Base-by-base conservation (phyloP, 2,888 invertebrate genomes). In the Scelioninae gen. 2 region DNA sequence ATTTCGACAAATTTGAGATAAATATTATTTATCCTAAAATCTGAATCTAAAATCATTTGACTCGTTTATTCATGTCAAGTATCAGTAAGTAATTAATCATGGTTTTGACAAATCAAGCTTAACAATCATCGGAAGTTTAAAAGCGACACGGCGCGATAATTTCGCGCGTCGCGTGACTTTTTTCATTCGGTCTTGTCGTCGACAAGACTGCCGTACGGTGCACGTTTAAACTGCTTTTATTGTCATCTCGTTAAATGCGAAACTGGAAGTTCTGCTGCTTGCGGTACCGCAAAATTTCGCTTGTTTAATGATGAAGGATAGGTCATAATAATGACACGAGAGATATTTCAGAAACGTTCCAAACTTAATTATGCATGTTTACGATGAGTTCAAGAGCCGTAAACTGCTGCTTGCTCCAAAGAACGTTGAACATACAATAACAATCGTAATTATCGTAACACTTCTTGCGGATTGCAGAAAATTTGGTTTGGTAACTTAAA, bases 221-320 rank as follows among this genome's bases (percentile, higher is more conserved):
- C 46, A 43, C 41, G 55, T 67, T 72, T 58, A 58, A 73, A 70
- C 60, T 68, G 63, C 65, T 75, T 73, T 76, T 55, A 72, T 74
- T 76, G 73, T 76, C 73, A 55, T 65, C 67, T 72, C 58, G 76
- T 76, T 74, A 70, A 75, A 72, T 57, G 35, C 50, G 50, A 48
- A 75, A 72, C 71, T 60, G 50, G 64, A 39, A 70, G 61, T 76
- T 72, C 45, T 28, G 69, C 57, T 69, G 73, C 76, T 77, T 76
- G 72, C 13, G 55, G 71, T 50, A 57, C 65, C 31, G 53, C 72
- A 60, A 77, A 76, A 73, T 73, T 74, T 70, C 31, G 71, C 53
- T 71, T 65, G 64, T 76, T 76, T 75, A 71, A 75, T 73, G 72
- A 69, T 53, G 76, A 63, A 75, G 70, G 67, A 74, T 68, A 65